Evolutionary conservation across 2,888 invertebrate species (phyloP).

Genomic region (Ormyrus rosae): DNA sequence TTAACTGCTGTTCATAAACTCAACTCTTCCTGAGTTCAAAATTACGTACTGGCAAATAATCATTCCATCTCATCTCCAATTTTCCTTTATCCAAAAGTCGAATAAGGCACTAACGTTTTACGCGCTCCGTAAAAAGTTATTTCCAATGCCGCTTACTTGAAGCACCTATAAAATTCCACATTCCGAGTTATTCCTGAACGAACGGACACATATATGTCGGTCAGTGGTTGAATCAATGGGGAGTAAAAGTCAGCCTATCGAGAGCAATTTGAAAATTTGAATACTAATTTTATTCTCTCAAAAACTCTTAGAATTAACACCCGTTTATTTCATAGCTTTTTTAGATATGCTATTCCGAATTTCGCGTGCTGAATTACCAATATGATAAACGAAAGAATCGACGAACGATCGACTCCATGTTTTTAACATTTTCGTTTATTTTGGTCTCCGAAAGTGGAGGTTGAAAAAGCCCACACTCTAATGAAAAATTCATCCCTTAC

Average conservation of each 20-base stretch:
- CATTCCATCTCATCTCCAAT: too few species aligned
- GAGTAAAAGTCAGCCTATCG: not conserved
- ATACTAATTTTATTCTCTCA: slow-evolving; percentile 10
- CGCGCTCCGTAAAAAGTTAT: too few species aligned
- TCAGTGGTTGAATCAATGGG: not conserved
- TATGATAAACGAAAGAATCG: too few species aligned
- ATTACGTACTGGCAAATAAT: too few species aligned
- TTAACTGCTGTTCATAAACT: too few species aligned
- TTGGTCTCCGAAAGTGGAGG: not conserved
- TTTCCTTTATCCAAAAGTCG: too few species aligned
- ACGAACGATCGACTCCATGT: not conserved
- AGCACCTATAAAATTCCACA: too few species aligned
- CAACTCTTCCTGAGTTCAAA: too few species aligned
- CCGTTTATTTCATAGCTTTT: not conserved
- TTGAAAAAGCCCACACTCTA: not conserved
- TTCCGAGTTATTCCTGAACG: not conserved
- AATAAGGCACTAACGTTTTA: too few species aligned
- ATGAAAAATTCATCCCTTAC: slow-evolving; percentile 10
- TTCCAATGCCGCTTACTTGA: too few species aligned
- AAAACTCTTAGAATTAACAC: not conserved
- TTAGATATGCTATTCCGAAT: not conserved
- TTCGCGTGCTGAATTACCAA: not conserved
- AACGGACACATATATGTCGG: not conserved
- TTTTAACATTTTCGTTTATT: not conserved
- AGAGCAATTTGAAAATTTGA: not conserved